Evolutionary conservation across 2,113 vertebrate species (phyloP), one percentile per base, ranked within the genome.

Genomic region (Zeus faber): DNA sequence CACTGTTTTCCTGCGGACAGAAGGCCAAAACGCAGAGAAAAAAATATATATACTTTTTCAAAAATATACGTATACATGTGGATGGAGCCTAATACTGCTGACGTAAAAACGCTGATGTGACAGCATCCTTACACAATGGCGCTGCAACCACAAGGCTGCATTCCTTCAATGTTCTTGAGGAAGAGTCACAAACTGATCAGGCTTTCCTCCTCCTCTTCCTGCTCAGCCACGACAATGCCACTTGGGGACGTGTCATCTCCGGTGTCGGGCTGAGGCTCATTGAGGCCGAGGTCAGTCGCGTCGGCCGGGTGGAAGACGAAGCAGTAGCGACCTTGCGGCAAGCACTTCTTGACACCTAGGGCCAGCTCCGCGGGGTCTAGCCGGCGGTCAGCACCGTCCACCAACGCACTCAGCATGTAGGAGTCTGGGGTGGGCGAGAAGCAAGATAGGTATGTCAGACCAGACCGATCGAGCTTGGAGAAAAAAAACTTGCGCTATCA

Each of bases 251-350:
- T 70, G 45, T 53, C 6, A 14, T 37, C 13, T n/a, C 13, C 33
- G 67, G 5, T 22, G 18, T 1, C 1, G 0, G 55, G 49, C 22
- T n/a, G 18, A n/a, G n/a, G n/a, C n/a, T n/a, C n/a, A n/a, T n/a
- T n/a, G n/a, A n/a, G n/a, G n/a, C n/a, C n/a, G 9, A 6, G 17
- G 39, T 29, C 39, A 49, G 65, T 13, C 17, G 80, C 74, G 14
- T 80, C 79, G 26, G 77, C 48, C 0, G 81, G 90, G 74, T 92
- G 93, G 84, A 93, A 99, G 77, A 99, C 84, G 17, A 99, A 98
- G 80, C 91, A 87, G 80, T 94, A 98, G 31, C 56, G 65, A 92
- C 93, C 74, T 68, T 90, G 74, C 78, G 91, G 88, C 52, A 94
- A 82, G 13, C 81, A 85, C 47, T 85, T 86, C 85, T 99, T 99